Base-by-base conservation (phyloP, 2,113 vertebrate genomes). In the Otis tarda region DNA sequence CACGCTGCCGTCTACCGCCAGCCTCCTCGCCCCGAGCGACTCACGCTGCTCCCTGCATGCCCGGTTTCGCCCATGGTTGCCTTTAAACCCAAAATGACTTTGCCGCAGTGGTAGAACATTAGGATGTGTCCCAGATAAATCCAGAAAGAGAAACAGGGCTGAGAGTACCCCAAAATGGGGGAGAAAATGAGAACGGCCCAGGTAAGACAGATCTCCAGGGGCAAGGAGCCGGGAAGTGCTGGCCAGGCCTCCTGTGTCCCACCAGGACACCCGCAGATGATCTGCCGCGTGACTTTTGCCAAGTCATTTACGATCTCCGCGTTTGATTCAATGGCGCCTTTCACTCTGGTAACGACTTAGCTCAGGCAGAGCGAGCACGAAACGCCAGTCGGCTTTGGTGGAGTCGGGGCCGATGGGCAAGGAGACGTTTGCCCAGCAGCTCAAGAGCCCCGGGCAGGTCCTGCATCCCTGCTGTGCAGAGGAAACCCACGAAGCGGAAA, bases 11-110 rank as follows among this genome's bases (percentile, higher is more conserved):
- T 70, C 87, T 33, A 6, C 76, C 3, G 18, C 70, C 88, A 90
- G 74, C 89, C 94, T 94, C 70, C 75, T 85, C 0, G 82, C 96
- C 94, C 70, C 80, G 4, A 96, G 95, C 83, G 1, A n/a, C 83
- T 70, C 15, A 2, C 10, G 60, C 95, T 73, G 81, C 91, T 96
- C 89, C 84, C 65, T 35, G 91, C 97, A 71, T 89, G 95, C 92
- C 97, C 1, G 12, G 96, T 97, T 97, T 97, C 93, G 82, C 95
- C 97, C 95, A n/a, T 47, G 83, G 89, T 39, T 94, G 96, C 90
- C 75, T 91, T 91, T 87, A 87, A 96, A 96, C 78, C 83, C 93
- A 83, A 90, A 78, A 63, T 53, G 75, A 85, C 93, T 94, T 93
- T 1, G 6, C 76, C 70, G 57, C 20, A 49, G 43, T 55, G 75